phyloP scores from a whole-genome alignment of 2,888 invertebrate genomes.

The Macaria liturata region DNA sequence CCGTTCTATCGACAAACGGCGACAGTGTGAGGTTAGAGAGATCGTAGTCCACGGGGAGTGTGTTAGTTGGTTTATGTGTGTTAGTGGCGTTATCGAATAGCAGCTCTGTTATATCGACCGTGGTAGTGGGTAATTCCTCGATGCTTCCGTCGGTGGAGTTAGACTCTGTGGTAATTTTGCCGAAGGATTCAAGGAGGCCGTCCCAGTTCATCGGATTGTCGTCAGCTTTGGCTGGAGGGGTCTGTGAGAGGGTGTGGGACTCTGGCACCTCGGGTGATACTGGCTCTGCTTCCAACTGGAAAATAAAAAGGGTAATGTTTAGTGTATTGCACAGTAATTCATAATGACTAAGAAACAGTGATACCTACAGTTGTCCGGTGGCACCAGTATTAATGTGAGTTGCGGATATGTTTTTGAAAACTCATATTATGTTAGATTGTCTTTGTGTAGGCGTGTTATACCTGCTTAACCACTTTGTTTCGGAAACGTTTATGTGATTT shows the following conservation, averaged over 20 bases:
- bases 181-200: conserved; percentile 72
- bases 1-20: conserved; percentile 55
- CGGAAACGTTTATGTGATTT: too few species aligned
- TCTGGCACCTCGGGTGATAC: conserved; percentile 43
- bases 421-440: too few species aligned
- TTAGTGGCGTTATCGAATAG: conserved; percentile 64
- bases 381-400: too few species aligned
- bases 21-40: conserved; percentile 59
- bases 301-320: conserved; percentile 17
- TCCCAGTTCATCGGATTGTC: conserved; percentile 73
- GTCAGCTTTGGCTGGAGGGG: conserved; percentile 35
- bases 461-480: too few species aligned
- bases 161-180: conserved; percentile 72
- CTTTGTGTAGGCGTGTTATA: too few species aligned
- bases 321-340: too few species aligned
- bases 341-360: too few species aligned
- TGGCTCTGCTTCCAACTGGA: conserved; percentile 55
- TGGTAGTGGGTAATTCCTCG: conserved; percentile 61
- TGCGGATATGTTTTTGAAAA: too few species aligned
- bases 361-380: too few species aligned
- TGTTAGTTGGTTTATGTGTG: conserved; percentile 53
- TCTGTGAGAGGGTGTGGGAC: not conserved
- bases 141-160: conserved; percentile 70
- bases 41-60: conserved; percentile 63
- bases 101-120: conserved; percentile 70